Evolutionary conservation across 2,113 vertebrate species (phyloP).

Genomic region (Rhinichthys klamathensis): DNA sequence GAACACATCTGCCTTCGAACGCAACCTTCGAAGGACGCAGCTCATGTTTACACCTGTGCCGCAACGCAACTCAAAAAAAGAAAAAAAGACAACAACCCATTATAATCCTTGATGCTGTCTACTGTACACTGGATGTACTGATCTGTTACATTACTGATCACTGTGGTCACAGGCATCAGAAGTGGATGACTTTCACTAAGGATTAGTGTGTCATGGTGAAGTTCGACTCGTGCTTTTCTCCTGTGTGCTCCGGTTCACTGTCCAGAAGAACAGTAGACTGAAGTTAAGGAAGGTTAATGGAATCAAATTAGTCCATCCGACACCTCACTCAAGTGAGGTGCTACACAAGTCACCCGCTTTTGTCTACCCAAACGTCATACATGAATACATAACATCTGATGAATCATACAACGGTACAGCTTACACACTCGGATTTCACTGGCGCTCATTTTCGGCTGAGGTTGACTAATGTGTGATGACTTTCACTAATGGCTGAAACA

Average conservation of each 20-base stretch:
- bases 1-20: too few species aligned
- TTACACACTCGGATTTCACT: slow-evolving; percentile 14
- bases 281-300: slow-evolving; percentile 36
- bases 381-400: slow-evolving; percentile 34
- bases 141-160: background rate
- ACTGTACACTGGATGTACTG: too few species aligned
- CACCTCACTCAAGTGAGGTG: slow-evolving; percentile 18
- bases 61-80: too few species aligned
- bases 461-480: background rate
- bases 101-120: too few species aligned
- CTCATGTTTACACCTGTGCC: too few species aligned
- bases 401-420: slow-evolving; percentile 28
- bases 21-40: too few species aligned
- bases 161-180: background rate
- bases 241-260: background rate
- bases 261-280: slow-evolving; percentile 10
- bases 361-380: slow-evolving; percentile 3
- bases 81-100: too few species aligned
- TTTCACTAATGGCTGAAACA: slow-evolving; percentile 26
- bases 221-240: background rate
- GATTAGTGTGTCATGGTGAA: background rate
- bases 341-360: slow-evolving; percentile 25
- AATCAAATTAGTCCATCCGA: slow-evolving; percentile 36
- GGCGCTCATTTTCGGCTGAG: background rate
- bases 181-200: background rate